These are phyloP conservation scores for Polypterus bichir DNA, from an alignment of 2,113 vertebrate species.

Conservation along the genomic window DNA sequence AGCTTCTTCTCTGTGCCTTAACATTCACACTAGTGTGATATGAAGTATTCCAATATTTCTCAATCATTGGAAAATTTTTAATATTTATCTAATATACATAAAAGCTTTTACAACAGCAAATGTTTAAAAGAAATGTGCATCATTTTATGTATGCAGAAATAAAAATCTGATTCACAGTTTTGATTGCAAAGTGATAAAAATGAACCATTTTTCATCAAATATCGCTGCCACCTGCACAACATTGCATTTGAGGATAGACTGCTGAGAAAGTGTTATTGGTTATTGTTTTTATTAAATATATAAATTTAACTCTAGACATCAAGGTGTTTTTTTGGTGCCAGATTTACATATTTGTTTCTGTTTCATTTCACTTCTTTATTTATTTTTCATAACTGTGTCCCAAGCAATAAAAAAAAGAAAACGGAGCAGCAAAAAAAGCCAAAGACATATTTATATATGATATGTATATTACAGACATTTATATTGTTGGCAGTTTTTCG, in stretches of 20 bases:
- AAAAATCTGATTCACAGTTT: slow-evolving; percentile 1
- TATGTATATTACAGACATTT: slow-evolving; percentile 98
- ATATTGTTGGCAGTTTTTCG: slow-evolving; percentile 89
- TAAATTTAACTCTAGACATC: slow-evolving; percentile 29
- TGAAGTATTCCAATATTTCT: too few species aligned
- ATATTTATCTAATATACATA: too few species aligned
- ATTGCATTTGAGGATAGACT: neutral
- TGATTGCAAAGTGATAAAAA: neutral
- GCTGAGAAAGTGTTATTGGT: neutral
- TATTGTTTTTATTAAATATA: slow-evolving; percentile 44
- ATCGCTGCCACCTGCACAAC: neutral
- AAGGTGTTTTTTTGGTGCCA: slow-evolving; percentile 27
- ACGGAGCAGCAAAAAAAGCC: slow-evolving; percentile 17
- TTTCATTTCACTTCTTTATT: slow-evolving; percentile 41
- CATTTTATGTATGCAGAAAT: neutral
- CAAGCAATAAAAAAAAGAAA: slow-evolving; percentile 13
- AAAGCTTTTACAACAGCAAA: too few species aligned
- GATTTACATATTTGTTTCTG: slow-evolving; percentile 53
- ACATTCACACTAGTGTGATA: too few species aligned
- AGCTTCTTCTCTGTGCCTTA: too few species aligned
- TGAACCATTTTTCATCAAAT: neutral
- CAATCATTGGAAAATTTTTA: too few species aligned
- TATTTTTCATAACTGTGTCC: slow-evolving; percentile 25
- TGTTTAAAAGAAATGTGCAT: too few species aligned
- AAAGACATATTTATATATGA: slow-evolving; percentile 68